Conservation (phyloP, 2,888 invertebrate genomes). For the Subacronicta megacephala region DNA sequence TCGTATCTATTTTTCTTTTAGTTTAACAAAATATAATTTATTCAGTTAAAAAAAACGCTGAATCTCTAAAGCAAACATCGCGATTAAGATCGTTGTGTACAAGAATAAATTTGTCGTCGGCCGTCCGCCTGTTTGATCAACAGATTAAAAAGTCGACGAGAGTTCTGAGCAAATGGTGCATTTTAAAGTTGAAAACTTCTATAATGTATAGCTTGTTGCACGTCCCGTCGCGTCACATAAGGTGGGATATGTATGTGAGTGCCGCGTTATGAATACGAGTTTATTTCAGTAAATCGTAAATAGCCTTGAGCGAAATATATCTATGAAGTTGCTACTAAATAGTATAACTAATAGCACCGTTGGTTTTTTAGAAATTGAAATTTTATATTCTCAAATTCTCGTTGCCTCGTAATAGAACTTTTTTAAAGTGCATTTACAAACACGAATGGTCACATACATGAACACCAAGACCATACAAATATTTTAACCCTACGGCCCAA, state of each 20-base stretch:
- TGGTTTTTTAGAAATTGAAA: too few species aligned
- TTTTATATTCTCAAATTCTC: too few species aligned
- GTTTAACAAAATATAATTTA: conserved; percentile 42
- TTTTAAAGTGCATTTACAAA: too few species aligned
- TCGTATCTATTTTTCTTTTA: conserved; percentile 39
- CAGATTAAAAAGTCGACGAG: conserved; percentile 81
- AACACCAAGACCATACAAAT: too few species aligned
- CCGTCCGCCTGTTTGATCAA: conserved; percentile 81
- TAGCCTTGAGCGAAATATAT: background rate
- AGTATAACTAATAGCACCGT: too few species aligned
- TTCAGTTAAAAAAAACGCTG: conserved; percentile 53
- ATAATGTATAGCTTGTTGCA: conserved; percentile 54
- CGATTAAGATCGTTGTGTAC: conserved; percentile 82
- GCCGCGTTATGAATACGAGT: conserved; percentile 9
- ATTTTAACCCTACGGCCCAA: too few species aligned
- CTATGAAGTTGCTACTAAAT: too few species aligned
- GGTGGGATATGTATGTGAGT: conserved; percentile 16
- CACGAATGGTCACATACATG: too few species aligned
- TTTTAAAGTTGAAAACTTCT: conserved; percentile 71
- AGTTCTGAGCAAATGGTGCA: conserved; percentile 74
- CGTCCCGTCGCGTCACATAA: conserved; percentile 33
- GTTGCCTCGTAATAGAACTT: too few species aligned
- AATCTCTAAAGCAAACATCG: conserved; percentile 59
- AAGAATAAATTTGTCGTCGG: conserved; percentile 85
- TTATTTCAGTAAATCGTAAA: conserved; percentile 1